Base-by-base conservation (phyloP, 2,113 vertebrate species). In the Anser brachyrhynchus region DNA sequence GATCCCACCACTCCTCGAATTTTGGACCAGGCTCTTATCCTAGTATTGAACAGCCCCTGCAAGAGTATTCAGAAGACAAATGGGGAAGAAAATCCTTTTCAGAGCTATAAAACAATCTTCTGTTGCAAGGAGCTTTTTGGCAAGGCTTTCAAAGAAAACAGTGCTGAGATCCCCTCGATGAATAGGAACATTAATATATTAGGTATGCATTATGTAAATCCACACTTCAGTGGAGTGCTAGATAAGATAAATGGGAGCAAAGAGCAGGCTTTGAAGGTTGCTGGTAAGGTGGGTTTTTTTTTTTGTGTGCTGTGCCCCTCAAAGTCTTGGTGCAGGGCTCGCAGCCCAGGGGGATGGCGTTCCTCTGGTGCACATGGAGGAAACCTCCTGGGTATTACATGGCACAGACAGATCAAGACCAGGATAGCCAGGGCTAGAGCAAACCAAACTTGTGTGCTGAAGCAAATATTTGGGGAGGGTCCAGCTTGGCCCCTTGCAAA, bases 201-300 rank as follows among this genome's bases (percentile, higher is more conserved):
- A 76, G 88, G 61, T 72, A 81, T 61, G 86, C n/a, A 78, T 92
- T 89, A 79, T 89, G 92, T 84, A 94, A 95, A 96, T 93, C 83
- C 31, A 3, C 54, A 83, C 70, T 91, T 73, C 66, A 70, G 35
- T 71, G 61, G 58, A 57, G 89, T 17, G 79, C 76, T 55, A 75
- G 96, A 76, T 95, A 93, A 96, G 93, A 92, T 87, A 96, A 95
- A 94, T 26, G 54, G 67, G 80, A 93, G 84, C 76, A 94, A 82
- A 94, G 80, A 84, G 70, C 70, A 62, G 62, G 61, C 65, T 91
- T 90, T 88, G 86, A 96, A 94, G 76, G 76, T 25, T 76, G 49
- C 9, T 67, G 59, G n/a, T n/a, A 66, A 73, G 70, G 23, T 66
- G 39, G 4, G 35, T 35, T 35, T 35, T 39, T 39, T 49, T 49